Evolutionary conservation across 2,888 invertebrate genomes (phyloP).

Genomic region (Masnerella sp.): DNA sequence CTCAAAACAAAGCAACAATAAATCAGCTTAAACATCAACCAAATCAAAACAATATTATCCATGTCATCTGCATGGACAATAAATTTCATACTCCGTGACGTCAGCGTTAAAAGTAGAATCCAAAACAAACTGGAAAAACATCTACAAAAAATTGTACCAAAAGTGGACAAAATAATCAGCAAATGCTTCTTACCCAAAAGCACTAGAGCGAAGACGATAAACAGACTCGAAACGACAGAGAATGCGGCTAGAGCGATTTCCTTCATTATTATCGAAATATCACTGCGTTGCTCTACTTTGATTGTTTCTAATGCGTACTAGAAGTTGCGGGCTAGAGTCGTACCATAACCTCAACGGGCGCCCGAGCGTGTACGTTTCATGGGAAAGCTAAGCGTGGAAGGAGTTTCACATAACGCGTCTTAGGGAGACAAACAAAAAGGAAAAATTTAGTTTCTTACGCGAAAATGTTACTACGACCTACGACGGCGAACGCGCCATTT

Average conservation of each 20-base stretch:
- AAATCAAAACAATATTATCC: no score
- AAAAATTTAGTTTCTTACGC: constrained; percentile 33
- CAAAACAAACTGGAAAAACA: no score
- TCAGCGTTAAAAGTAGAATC: no score
- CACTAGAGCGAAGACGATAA: constrained; percentile 80
- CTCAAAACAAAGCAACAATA: no score
- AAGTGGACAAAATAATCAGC: no score
- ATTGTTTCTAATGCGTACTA: constrained; percentile 43
- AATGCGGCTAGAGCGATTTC: constrained; percentile 79
- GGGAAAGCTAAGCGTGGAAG: constrained; percentile 34
- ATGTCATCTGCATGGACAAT: no score
- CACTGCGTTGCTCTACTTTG: constrained; percentile 31
- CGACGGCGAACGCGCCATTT: constrained; percentile 54
- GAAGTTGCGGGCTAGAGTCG: constrained; percentile 5
- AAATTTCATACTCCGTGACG: no score
- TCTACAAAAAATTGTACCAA: no score
- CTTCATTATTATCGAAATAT: constrained; percentile 73
- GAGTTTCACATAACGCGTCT: constrained; percentile 42
- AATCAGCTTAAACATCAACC: no score
- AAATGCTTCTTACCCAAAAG: constrained; percentile 79
- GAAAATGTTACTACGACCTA: constrained; percentile 42
- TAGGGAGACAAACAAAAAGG: constrained; percentile 42
- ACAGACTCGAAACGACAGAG: constrained; percentile 80
- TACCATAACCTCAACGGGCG: constrained; percentile 31
- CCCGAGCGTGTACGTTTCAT: constrained; percentile 37